Conservation (phyloP, 2,888 invertebrate species). For the Athalia rosae region DNA sequence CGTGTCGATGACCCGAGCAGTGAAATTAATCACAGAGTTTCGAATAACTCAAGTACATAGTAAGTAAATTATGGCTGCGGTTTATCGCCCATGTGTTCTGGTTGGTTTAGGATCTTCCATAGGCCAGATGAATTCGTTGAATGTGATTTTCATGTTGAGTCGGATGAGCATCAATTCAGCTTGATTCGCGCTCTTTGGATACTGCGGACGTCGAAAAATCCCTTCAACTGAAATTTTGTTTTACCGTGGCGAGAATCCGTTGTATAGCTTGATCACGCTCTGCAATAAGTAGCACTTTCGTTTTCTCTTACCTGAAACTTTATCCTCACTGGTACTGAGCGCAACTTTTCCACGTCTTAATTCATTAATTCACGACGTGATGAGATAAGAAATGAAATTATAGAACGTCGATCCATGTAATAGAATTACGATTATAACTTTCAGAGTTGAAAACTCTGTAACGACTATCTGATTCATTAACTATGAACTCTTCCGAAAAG, state of each 20-base stretch:
- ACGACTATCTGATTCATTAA: too few species aligned
- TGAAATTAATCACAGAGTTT: too few species aligned
- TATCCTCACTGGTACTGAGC: slow-evolving; percentile 44
- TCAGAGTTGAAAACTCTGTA: too few species aligned
- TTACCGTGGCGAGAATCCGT: slow-evolving; percentile 47
- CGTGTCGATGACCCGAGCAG: too few species aligned
- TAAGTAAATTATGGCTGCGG: neutral
- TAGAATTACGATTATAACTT: too few species aligned
- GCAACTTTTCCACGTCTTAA: neutral
- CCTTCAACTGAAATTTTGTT: slow-evolving; percentile 50
- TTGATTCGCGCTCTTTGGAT: slow-evolving; percentile 48
- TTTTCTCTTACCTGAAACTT: slow-evolving; percentile 61
- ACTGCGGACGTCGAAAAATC: slow-evolving; percentile 54
- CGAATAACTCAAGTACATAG: too few species aligned
- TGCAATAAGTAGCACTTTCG: slow-evolving; percentile 55
- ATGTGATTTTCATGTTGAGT: slow-evolving; percentile 56
- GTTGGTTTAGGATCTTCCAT: slow-evolving; percentile 55
- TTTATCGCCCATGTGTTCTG: neutral
- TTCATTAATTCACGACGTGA: neutral
- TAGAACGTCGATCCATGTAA: too few species aligned
- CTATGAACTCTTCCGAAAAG: neutral
- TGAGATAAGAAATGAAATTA: slow-evolving; percentile 6
- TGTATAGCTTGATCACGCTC: slow-evolving; percentile 52
- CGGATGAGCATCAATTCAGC: slow-evolving; percentile 57
- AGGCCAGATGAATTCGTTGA: slow-evolving; percentile 56